Evolutionary conservation across 2,797 vertebrate genomes (phyloP).

Genomic region (Manis pentadactyla): DNA sequence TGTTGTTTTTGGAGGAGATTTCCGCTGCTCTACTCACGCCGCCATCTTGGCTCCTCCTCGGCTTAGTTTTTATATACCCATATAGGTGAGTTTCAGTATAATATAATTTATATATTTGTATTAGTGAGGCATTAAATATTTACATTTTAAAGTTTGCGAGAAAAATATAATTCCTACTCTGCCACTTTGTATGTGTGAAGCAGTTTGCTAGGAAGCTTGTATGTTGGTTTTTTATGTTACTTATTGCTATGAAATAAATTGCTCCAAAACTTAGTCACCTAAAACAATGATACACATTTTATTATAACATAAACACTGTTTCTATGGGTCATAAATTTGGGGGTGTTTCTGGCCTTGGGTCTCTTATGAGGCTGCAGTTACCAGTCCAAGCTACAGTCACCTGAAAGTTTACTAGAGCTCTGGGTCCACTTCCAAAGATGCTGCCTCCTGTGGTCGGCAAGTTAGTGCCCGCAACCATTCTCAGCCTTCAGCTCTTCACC

Average conservation of each 20-base stretch:
- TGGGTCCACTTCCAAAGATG: not conserved
- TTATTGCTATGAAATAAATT: not conserved
- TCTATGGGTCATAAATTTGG: not conserved
- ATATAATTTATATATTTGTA: not conserved
- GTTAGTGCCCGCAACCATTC: not conserved
- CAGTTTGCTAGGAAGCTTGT: not conserved
- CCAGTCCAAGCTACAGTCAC: not conserved
- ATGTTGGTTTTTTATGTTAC: not conserved
- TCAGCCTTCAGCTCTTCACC: not conserved
- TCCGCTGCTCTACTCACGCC: no score
- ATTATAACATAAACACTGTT: not conserved
- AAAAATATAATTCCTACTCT: not conserved
- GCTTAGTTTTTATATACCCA: not conserved
- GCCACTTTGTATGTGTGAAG: not conserved
- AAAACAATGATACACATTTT: not conserved
- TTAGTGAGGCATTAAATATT: not conserved
- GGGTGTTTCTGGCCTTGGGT: not conserved
- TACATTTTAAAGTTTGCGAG: not conserved
- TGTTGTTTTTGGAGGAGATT: no score
- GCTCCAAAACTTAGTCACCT: not conserved
- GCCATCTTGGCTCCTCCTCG: no score
- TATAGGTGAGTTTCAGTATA: not conserved
- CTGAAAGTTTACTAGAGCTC: not conserved
- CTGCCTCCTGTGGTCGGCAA: not conserved
- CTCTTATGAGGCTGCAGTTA: not conserved